A percentile compares a stretch with the other conserved stretches of the same genome.
Evolutionary conservation across 2,113 vertebrate species (phyloP).

Genomic region (Dipodomys ordii): DNA sequence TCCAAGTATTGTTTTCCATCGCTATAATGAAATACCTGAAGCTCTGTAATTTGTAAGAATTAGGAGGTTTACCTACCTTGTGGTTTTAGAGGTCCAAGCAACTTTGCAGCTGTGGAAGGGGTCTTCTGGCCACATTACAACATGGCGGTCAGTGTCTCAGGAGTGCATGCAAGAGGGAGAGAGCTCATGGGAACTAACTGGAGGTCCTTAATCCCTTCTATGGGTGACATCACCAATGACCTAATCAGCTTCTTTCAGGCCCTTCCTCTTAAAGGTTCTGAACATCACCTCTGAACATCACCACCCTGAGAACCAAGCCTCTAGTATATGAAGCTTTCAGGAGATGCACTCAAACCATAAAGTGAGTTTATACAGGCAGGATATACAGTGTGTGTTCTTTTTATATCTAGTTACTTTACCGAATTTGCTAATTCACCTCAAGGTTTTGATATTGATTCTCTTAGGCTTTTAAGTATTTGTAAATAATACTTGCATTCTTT

Average conservation of each 20-base stretch:
- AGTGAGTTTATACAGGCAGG: too few species aligned
- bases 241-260: not conserved
- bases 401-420: not conserved
- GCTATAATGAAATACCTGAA: not conserved
- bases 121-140: not conserved
- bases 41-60: not conserved
- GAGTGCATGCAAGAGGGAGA: not conserved
- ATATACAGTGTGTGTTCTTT: not conserved
- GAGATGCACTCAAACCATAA: not conserved
- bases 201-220: not conserved
- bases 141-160: not conserved
- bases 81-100: not conserved
- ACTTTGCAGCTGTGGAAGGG: too few species aligned
- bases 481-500: not conserved
- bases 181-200: not conserved
- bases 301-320: not conserved
- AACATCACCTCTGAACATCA: not conserved
- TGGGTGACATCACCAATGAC: not conserved
- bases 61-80: not conserved
- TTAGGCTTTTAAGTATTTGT: not conserved
- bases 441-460: not conserved
- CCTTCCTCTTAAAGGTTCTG: not conserved
- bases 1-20: not conserved
- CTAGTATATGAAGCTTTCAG: not conserved
- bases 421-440: slow-evolving; percentile 1